Conservation (phyloP, 2,113 vertebrate species). For the Sebastes schlegelii region DNA sequence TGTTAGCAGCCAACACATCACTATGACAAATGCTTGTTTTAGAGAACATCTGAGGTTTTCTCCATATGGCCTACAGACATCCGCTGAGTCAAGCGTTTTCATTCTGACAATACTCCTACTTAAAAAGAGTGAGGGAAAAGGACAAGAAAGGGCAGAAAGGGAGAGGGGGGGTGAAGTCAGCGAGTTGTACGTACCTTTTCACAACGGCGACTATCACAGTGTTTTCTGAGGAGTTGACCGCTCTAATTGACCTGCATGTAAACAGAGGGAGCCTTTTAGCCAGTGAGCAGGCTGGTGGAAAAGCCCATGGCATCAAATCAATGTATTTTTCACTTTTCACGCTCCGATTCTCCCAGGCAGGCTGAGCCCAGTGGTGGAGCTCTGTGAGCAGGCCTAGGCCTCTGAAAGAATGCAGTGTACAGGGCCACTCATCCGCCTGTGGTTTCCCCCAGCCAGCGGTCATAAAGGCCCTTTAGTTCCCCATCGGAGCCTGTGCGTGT, state of each 20-base stretch:
- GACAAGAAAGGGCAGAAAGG: background rate
- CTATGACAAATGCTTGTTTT: conserved; percentile 33
- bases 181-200: conserved; percentile 86
- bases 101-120: conserved; percentile 10
- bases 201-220: conserved; percentile 95
- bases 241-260: conserved; percentile 92
- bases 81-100: background rate
- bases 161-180: background rate
- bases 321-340: conserved; percentile 77
- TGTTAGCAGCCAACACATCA: conserved; percentile 17
- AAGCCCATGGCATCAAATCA: conserved; percentile 77
- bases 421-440: conserved; percentile 80
- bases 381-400: conserved; percentile 67
- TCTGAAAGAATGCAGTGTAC: conserved; percentile 84
- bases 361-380: conserved; percentile 75
- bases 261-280: conserved; percentile 79
- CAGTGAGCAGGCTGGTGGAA: conserved; percentile 59
- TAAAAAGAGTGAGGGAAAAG: conserved; percentile 3
- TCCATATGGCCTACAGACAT: conserved; percentile 20
- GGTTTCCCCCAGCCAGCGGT: conserved; percentile 77
- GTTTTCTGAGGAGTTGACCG: conserved; percentile 92
- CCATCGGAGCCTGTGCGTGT: conserved; percentile 66
- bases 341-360: conserved; percentile 75
- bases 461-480: conserved; percentile 84
- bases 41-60: conserved; percentile 34